Evolutionary conservation across 2,113 vertebrate species (phyloP).

Genomic region (Petromus typicus): DNA sequence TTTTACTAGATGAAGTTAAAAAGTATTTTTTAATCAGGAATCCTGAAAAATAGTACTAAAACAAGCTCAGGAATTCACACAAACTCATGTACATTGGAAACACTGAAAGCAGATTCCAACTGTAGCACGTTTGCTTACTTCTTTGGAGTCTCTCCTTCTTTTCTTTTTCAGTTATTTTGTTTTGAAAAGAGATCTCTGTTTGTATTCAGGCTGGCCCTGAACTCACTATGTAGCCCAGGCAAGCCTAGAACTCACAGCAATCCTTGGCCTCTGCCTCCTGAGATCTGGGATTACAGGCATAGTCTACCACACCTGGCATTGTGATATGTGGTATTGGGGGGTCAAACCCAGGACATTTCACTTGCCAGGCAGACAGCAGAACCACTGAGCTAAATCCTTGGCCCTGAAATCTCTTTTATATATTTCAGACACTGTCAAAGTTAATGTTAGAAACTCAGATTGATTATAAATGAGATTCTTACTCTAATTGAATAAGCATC

Average conservation of each 20-base stretch:
- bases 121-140: not conserved
- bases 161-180: not conserved
- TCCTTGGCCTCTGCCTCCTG: no score
- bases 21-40: not conserved
- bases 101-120: not conserved
- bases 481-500: not conserved
- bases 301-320: no score
- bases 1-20: conserved; percentile 19
- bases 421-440: not conserved
- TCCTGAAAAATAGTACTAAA: not conserved
- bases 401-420: not conserved
- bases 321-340: no score
- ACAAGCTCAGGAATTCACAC: not conserved
- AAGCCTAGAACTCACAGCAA: no score
- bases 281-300: no score
- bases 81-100: not conserved
- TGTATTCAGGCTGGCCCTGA: no score
- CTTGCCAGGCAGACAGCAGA: no score
- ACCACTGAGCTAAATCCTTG: no score
- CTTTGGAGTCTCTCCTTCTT: not conserved
- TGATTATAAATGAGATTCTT: not conserved
- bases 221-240: no score
- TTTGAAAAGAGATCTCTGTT: no score
- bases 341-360: no score
- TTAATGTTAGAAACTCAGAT: not conserved